These are phyloP conservation scores for Bufo gargarizans DNA, from an alignment of 2,113 vertebrate genomes.

Conservation along the genomic window DNA sequence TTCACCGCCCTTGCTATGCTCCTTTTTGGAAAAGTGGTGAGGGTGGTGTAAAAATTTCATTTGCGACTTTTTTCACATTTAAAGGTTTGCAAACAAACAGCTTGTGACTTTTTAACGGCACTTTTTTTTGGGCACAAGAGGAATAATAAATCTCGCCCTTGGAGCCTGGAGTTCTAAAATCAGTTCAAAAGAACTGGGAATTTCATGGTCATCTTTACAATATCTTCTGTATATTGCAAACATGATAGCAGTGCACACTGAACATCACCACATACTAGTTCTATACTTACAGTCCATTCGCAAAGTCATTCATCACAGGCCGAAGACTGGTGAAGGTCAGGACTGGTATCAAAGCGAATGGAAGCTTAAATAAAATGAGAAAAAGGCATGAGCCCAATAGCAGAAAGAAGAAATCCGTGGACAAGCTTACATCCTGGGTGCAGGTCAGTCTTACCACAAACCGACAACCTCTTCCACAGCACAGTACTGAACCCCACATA, in stretches of 20 bases:
- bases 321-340: slow-evolving; percentile 92
- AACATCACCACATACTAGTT: neutral
- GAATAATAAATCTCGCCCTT: no score
- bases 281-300: slow-evolving; percentile 88
- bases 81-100: no score
- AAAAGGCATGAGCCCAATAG: neutral
- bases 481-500: no score
- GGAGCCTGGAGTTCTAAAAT: no score
- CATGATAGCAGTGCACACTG: neutral
- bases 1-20: no score
- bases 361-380: slow-evolving; percentile 76
- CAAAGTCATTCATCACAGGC: slow-evolving; percentile 90
- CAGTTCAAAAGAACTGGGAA: neutral
- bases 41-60: no score
- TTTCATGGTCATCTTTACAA: neutral
- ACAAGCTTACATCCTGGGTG: neutral
- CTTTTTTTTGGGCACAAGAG: no score
- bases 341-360: slow-evolving; percentile 94
- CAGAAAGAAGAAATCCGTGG: neutral
- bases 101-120: no score
- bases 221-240: neutral
- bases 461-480: no score
- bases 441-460: no score
- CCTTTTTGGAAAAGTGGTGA: no score
- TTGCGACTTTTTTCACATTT: no score